Conservation (phyloP, 2,113 vertebrate genomes). For the Gasterosteus aculeatus region DNA sequence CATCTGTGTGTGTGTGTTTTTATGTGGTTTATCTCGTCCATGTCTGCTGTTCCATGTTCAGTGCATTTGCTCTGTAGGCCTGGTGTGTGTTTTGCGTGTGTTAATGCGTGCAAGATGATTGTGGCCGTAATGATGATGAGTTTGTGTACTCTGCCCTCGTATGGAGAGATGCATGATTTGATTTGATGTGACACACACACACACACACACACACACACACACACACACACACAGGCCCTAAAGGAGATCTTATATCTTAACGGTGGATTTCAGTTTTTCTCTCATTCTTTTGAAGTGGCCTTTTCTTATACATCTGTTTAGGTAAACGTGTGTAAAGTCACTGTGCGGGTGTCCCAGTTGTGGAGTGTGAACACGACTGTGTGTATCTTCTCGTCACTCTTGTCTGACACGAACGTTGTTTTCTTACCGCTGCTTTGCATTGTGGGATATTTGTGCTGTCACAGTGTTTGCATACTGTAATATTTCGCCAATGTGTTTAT, state of each 20-base stretch:
- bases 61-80: conserved; percentile 42
- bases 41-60: conserved; percentile 31
- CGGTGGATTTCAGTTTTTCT: neutral
- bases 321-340: neutral
- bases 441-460: neutral
- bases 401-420: too few species aligned
- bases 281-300: neutral
- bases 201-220: conserved; percentile 12
- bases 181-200: conserved; percentile 11
- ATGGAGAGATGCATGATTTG: conserved; percentile 5
- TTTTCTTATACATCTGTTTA: neutral
- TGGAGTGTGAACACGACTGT: neutral
- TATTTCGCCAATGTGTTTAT: neutral
- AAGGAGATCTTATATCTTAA: neutral
- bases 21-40: conserved; percentile 41
- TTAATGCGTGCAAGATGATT: conserved; percentile 14
- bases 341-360: too few species aligned
- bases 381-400: neutral
- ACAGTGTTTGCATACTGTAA: neutral
- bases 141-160: conserved; percentile 12
- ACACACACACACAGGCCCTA: conserved; percentile 6
- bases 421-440: neutral
- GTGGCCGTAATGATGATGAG: conserved; percentile 28
- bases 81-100: conserved; percentile 18
- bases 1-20: conserved; percentile 24